These are phyloP conservation scores for Pyrrhosoma nymphula DNA, from an alignment of 2,888 invertebrate species.

Conservation along the genomic window DNA sequence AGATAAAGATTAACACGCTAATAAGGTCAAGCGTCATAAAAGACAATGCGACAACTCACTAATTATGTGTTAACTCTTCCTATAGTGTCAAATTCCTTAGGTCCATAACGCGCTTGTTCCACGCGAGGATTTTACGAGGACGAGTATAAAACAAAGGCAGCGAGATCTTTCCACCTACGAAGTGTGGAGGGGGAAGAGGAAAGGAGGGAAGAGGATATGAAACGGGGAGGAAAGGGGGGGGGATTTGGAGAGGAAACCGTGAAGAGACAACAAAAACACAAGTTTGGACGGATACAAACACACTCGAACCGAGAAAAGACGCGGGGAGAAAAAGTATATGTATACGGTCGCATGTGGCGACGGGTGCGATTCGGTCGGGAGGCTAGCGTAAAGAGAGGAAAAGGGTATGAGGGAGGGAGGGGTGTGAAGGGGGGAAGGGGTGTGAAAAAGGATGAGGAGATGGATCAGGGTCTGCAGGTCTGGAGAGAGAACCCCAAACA, in stretches of 20 bases:
- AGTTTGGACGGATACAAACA: neutral
- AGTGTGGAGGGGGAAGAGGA: neutral
- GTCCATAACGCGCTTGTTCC: neutral
- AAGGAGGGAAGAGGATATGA: neutral
- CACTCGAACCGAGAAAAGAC: neutral
- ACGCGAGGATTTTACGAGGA: neutral
- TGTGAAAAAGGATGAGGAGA: neutral
- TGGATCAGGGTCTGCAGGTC: neutral
- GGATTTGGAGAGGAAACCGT: neutral
- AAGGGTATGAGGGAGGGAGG: neutral
- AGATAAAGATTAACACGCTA: neutral
- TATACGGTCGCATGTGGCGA: neutral
- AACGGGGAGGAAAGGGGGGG: neutral
- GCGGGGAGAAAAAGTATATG: neutral
- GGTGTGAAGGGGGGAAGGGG: neutral
- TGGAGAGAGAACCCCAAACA: neutral
- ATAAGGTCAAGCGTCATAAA: neutral
- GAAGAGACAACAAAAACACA: constrained; percentile 7
- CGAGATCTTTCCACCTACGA: neutral
- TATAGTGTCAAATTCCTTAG: neutral
- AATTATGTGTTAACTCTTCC: neutral
- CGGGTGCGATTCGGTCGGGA: neutral
- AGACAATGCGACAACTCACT: neutral
- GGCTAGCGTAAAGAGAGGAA: neutral
- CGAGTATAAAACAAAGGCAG: neutral